Evolutionary conservation across 1,140 invertebrate species (phyloP).

Genomic region (Eurosta solidaginis): DNA sequence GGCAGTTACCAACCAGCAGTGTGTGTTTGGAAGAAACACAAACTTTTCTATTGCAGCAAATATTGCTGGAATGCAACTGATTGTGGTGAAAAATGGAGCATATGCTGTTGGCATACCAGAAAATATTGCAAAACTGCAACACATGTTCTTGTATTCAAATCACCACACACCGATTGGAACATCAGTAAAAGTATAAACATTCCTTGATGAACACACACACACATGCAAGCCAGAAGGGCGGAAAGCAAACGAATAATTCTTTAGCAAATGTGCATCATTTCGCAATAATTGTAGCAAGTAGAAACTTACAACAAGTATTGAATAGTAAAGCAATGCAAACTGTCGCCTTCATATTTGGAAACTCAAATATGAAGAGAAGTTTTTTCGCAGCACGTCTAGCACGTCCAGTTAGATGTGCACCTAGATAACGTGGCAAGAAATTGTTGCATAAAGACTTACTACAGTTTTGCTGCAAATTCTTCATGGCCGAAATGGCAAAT

Average conservation of each 20-base stretch:
- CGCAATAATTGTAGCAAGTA: not conserved
- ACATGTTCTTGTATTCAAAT: not conserved
- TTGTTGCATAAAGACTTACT: slow-evolving; percentile 5
- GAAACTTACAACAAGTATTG: not conserved
- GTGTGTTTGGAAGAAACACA: not conserved
- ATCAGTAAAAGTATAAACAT: not conserved
- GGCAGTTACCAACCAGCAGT: not conserved
- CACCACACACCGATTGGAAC: not conserved
- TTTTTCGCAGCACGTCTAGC: not conserved
- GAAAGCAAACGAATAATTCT: not conserved
- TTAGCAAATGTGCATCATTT: not conserved
- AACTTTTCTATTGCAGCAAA: not conserved
- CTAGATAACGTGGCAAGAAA: slow-evolving; percentile 14
- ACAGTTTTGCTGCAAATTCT: not conserved
- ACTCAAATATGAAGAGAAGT: slow-evolving; percentile 6
- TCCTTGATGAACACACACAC: too few species aligned
- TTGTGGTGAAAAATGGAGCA: slow-evolving; percentile 6
- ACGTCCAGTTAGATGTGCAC: not conserved
- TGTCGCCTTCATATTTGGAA: slow-evolving; percentile 2
- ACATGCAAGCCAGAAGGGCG: not conserved
- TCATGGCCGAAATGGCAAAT: slow-evolving; percentile 8
- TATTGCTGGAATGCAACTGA: not conserved
- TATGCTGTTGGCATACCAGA: not conserved
- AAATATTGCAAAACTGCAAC: not conserved
- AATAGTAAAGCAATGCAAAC: not conserved